Base-by-base conservation (phyloP, 2,888 invertebrate species). In the Rapana venosa region DNA sequence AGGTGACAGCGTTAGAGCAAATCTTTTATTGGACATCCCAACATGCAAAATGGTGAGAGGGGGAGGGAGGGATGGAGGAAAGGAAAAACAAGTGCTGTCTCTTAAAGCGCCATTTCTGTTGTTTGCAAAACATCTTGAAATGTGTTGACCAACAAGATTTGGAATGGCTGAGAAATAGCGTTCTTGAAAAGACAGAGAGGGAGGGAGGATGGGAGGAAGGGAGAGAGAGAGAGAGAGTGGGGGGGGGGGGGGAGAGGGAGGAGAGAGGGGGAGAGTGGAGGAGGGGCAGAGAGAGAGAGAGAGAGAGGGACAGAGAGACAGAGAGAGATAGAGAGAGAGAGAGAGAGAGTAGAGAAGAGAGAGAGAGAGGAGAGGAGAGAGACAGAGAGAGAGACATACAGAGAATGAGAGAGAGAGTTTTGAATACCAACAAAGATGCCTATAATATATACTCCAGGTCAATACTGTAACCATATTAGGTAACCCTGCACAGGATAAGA, bases 221-320 rank as follows among this genome's bases (percentile, higher is more conserved):
- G n/a, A n/a, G 4, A 74, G n/a, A 74, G n/a, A 47, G n/a, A n/a
- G n/a, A 26, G 26, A n/a, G n/a, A n/a, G n/a, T 2, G 26, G n/a
- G 26, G 11, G n/a, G 11, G 26, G n/a, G n/a, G 11, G 74, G n/a
- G 11, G 74, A n/a, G 26, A 11, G n/a, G 11, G 26, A n/a, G 26
- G n/a, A n/a, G n/a, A 26, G n/a, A 74, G 74, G n/a, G n/a, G 11
- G n/a, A 74, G 74, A 74, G 26, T 4, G n/a, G n/a, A n/a, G n/a
- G n/a, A n/a, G n/a, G n/a, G n/a, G 11, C 0, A 26, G n/a, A 8
- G n/a, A n/a, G n/a, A 74, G 74, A 74, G 74, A 74, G 74, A 74
- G 74, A 74, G 74, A 74, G 74, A 74, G 74, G n/a, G 74, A 74
- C 26, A 74, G 74, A 74, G n/a, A 26, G n/a, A 74, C 26, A 74